Base-by-base conservation (phyloP, 1,140 invertebrate species). In the Chionoecetes opilio region DNA sequence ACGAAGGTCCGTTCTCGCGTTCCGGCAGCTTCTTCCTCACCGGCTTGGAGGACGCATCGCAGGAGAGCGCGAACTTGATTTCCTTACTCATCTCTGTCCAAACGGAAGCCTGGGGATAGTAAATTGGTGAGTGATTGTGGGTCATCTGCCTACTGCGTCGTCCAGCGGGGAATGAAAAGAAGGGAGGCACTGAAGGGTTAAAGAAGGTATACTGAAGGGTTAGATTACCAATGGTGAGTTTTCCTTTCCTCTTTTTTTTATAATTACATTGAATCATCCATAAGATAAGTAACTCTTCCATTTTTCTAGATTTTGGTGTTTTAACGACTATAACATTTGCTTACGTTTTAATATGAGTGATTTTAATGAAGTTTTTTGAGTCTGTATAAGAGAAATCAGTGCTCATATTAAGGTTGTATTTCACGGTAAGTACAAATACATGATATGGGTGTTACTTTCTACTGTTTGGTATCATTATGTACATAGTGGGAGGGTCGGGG, bases 31-130 rank as follows among this genome's bases (percentile, higher is more conserved):
- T 93, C 86, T 90, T 96, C 37, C 96, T 92, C 0, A 97, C 96
- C 5, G 96, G 97, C 96, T 98, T 99, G 2, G 98, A 98, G 53
- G 98, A 98, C 1, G 98, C 98, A 32, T 98, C 98, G 96, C 98
- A 98, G 96, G 98, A 98, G 0, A 98, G 96, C 3, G 98, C 98
- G 96, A 99, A 99, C 96, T 98, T 98, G 21, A 98, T 95, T 96
- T 99, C 98, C 96, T 98, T 98, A 11, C 97, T 97, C 3, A 98
- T 96, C 96, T 98, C 98, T 92, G 97, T 97, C 96, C 98, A 98
- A 96, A 98, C 98, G 2, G 98, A 97, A 21, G 98, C 97, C 98
- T 98, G 96, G 90, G 94, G 90, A 92, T 95, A 92, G 94, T 92
- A 95, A 92, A 95, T 88, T 82, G 82, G 90, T 94, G 86, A 94